phyloP scores from a whole-genome alignment of 1,140 invertebrate genomes.

The Stegodyphus mimosarum region DNA sequence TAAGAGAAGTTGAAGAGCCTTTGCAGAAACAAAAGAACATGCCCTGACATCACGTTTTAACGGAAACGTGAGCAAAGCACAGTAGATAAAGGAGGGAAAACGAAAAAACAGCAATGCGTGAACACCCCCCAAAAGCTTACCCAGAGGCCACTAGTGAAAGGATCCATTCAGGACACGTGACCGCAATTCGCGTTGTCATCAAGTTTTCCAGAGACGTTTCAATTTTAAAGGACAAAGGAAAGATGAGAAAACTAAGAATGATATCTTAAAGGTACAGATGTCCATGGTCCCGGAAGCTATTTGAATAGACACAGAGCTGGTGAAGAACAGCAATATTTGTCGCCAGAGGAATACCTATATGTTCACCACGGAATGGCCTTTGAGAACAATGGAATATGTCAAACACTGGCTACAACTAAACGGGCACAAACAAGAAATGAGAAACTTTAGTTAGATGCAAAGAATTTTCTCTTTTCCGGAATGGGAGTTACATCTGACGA shows the following conservation, averaged over 20 bases:
- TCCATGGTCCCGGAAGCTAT: too few species aligned
- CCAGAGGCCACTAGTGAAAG: conserved; percentile 32
- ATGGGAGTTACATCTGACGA: too few species aligned
- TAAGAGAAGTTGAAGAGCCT: too few species aligned
- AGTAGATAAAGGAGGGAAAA: conserved; percentile 16
- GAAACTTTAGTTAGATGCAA: too few species aligned
- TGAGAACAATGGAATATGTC: too few species aligned
- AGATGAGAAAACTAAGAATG: not conserved
- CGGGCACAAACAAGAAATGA: too few species aligned
- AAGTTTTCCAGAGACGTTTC: conserved; percentile 31
- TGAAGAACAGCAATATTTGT: too few species aligned
- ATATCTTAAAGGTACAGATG: not conserved
- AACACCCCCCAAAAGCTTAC: conserved; percentile 4
- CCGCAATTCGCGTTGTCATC: conserved; percentile 53
- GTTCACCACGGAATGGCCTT: too few species aligned
- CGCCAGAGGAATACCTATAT: too few species aligned
- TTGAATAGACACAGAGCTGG: too few species aligned
- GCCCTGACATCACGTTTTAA: conserved; percentile 47
- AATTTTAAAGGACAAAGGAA: conserved; percentile 20
- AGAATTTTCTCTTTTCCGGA: too few species aligned
- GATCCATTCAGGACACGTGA: conserved; percentile 29
- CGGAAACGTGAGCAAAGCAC: conserved; percentile 34
- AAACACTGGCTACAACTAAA: too few species aligned
- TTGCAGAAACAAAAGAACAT: conserved; percentile 23
- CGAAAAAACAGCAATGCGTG: not conserved